Percentiles rank a stretch among this genome's conserved stretches.
These are phyloP conservation scores for Antrozous pallidus DNA, from an alignment of 2,797 vertebrate species.

Conservation along the genomic window DNA sequence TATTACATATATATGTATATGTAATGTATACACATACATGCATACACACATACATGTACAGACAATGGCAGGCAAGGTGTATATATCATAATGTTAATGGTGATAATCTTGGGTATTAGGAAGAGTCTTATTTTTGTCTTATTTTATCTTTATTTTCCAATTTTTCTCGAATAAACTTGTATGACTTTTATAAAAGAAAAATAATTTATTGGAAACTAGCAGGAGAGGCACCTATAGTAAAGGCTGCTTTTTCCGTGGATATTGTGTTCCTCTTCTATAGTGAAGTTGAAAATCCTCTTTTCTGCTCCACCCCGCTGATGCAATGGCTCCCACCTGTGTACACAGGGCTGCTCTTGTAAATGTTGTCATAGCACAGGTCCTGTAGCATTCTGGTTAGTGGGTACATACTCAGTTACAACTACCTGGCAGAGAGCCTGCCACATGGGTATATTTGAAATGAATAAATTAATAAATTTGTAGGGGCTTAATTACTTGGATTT, in stretches of 20 bases:
- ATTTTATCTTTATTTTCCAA: conserved; percentile 10
- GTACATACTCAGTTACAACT: not conserved
- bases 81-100: not conserved
- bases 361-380: not conserved
- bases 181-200: conserved; percentile 33
- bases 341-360: not conserved
- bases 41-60: not conserved
- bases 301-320: conserved; percentile 13
- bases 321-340: not conserved
- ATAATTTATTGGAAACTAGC: not conserved
- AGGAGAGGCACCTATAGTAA: not conserved
- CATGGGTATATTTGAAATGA: not conserved
- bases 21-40: not conserved
- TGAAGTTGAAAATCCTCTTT: not conserved
- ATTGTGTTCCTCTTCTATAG: not conserved
- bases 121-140: not conserved
- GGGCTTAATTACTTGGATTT: not conserved
- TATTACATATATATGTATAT: not conserved
- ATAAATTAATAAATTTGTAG: not conserved
- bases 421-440: not conserved
- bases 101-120: not conserved
- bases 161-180: conserved; percentile 9
- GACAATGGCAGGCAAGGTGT: not conserved
- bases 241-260: not conserved
- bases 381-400: not conserved